phyloP scores from a whole-genome alignment of 2,113 vertebrate genomes.

The Girardinichthys multiradiatus region DNA sequence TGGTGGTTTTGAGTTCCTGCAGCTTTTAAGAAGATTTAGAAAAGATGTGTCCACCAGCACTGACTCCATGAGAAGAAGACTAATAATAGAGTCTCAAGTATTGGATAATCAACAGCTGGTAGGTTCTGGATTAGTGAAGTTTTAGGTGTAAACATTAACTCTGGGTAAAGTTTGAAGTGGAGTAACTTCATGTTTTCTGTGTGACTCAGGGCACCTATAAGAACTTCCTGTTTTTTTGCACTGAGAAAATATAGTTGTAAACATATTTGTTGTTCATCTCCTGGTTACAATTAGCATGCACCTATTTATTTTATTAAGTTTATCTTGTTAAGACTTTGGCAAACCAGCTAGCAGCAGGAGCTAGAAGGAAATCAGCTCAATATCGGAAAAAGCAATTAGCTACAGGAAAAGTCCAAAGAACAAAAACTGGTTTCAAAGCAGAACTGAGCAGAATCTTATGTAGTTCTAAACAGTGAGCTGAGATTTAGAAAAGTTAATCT shows the following conservation, averaged over 20 bases:
- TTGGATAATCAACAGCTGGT: neutral
- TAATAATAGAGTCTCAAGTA: too few relatives aligned
- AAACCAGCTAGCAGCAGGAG: neutral
- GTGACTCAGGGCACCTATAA: neutral
- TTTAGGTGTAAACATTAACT: neutral
- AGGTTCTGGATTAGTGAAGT: too few relatives aligned
- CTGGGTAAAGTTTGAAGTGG: neutral
- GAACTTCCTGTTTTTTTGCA: conserved; percentile 3
- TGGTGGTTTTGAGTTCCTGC: too few relatives aligned
- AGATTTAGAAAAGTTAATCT: too few relatives aligned
- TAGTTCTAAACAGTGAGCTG: too few relatives aligned
- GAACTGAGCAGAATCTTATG: too few relatives aligned
- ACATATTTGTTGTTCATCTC: neutral
- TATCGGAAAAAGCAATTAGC: neutral
- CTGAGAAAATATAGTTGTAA: neutral
- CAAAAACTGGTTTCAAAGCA: too few relatives aligned
- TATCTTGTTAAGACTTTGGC: neutral
- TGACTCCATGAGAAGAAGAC: too few relatives aligned
- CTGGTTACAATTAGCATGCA: neutral
- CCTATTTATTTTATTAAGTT: neutral
- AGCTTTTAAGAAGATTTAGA: too few relatives aligned
- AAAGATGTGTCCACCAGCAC: too few relatives aligned
- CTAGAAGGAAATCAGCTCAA: neutral
- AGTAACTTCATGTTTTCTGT: neutral
- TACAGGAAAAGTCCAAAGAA: too few relatives aligned